A percentile compares a stretch with the other conserved stretches of the same genome.
Conservation (phyloP, 2,797 vertebrate species). For the Luscinia luscinia region DNA sequence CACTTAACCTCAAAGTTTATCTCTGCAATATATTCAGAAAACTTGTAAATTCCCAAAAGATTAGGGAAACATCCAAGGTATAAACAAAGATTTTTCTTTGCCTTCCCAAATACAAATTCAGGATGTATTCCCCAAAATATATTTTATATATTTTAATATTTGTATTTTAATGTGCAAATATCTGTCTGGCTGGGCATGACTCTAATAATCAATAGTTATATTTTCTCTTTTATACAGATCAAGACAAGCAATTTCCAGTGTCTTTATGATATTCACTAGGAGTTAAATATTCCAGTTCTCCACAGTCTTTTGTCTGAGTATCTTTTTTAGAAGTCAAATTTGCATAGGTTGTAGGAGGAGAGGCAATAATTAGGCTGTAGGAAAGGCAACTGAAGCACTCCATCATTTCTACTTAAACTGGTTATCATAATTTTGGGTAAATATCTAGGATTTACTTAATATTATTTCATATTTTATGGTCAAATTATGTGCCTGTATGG, state of each 20-base stretch:
- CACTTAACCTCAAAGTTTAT: background rate
- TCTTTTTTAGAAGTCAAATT: background rate
- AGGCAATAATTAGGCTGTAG: background rate
- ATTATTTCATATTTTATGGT: background rate
- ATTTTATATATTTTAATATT: background rate
- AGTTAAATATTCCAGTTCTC: background rate
- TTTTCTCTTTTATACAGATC: background rate
- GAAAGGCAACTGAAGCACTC: background rate
- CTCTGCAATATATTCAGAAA: background rate
- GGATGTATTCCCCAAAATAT: background rate
- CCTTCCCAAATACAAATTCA: background rate
- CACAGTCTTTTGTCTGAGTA: background rate
- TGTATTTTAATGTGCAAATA: background rate
- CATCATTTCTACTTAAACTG: background rate
- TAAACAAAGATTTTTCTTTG: background rate
- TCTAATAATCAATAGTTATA: background rate
- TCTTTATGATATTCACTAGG: background rate
- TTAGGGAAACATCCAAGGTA: background rate
- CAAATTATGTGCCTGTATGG: background rate
- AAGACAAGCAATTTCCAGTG: background rate
- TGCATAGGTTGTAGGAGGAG: background rate
- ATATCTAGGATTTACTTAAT: background rate
- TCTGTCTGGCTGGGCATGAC: background rate
- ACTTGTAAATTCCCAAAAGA: background rate
- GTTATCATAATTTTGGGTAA: background rate